phyloP scores from a whole-genome alignment of 2,888 invertebrate species.

The Lycophotia porphyrea region DNA sequence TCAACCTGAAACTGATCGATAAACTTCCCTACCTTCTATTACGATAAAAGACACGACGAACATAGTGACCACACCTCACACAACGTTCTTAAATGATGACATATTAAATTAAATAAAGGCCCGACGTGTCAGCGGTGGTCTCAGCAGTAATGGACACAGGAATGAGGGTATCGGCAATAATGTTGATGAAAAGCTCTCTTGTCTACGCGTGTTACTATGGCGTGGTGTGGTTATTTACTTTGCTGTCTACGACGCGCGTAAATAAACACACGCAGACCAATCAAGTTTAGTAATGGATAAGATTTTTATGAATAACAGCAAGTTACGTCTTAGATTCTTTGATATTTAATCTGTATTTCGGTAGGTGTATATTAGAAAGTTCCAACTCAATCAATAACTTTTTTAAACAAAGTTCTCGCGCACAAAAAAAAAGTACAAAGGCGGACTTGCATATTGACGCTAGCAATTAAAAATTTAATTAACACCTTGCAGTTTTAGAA shows the following conservation, averaged over 20 bases:
- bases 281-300: not conserved
- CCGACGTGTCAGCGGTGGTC: slow-evolving; percentile 44
- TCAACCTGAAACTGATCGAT: slow-evolving; percentile 29
- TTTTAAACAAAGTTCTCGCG: too few relatives aligned
- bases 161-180: slow-evolving; percentile 50
- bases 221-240: slow-evolving; percentile 25
- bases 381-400: not conserved
- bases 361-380: not conserved
- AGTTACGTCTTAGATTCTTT: not conserved
- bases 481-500: too few relatives aligned
- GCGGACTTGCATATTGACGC: too few relatives aligned
- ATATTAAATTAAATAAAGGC: slow-evolving; percentile 39
- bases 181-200: slow-evolving; percentile 40
- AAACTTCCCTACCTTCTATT: slow-evolving; percentile 6
- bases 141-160: slow-evolving; percentile 27
- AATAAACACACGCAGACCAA: not conserved
- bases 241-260: not conserved
- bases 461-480: too few relatives aligned
- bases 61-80: slow-evolving; percentile 19
- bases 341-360: not conserved
- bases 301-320: not conserved
- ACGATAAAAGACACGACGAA: slow-evolving; percentile 1
- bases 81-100: slow-evolving; percentile 27
- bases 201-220: slow-evolving; percentile 22
- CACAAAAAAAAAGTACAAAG: too few relatives aligned